Evolutionary conservation across 2,797 vertebrate genomes (phyloP), one percentile per base, ranked within the genome.

Genomic region (Sebastolobus altivelis): DNA sequence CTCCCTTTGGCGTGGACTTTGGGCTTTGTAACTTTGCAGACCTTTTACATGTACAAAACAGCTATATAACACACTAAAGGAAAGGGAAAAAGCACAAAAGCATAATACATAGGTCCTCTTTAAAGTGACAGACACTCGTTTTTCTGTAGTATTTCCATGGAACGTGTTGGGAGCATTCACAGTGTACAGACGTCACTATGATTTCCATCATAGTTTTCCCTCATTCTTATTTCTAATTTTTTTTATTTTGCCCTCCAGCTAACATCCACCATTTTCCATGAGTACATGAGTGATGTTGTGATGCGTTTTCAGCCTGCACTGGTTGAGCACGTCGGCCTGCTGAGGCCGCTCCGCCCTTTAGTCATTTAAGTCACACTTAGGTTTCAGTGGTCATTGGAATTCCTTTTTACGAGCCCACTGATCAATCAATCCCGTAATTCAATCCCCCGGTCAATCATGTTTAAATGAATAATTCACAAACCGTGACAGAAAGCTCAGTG

Each of bases 401-500:
- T 88, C 77, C 84, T 88, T 90, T 93, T 94, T 92, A 94, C 79
- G 85, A 93, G 85, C 80, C 80, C 83, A 70, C 82, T 85, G 87
- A 94, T 92, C 93, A 94, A 93, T 93, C 87, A 79, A 40, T 85
- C 84, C 81, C 10, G 87, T 91, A 93, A 93, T 92, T 91, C 91
- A 92, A 93, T 90, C 87, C 81, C 60, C 16, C 49, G 74, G 89
- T 95, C 92, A 92, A 92, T 93, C 90, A 88, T 90, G 83, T 92
- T 93, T 93, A 89, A 91, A 93, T 93, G 91, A 94, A 94, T 94
- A 88, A 93, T 92, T 90, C 82, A 94, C 84, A 84, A 81, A 76
- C 87, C 84, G 65, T 92, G 90, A 84, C 61, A 89, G 81, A 86
- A 82, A 87, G 90, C 92, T 83, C 54, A 46, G 75, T 67, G 84